A percentile compares a stretch with the other conserved stretches of the same genome.
These are phyloP conservation scores for Drosophila busckii DNA, from an alignment of 1,140 invertebrate species.

Conservation along the genomic window DNA sequence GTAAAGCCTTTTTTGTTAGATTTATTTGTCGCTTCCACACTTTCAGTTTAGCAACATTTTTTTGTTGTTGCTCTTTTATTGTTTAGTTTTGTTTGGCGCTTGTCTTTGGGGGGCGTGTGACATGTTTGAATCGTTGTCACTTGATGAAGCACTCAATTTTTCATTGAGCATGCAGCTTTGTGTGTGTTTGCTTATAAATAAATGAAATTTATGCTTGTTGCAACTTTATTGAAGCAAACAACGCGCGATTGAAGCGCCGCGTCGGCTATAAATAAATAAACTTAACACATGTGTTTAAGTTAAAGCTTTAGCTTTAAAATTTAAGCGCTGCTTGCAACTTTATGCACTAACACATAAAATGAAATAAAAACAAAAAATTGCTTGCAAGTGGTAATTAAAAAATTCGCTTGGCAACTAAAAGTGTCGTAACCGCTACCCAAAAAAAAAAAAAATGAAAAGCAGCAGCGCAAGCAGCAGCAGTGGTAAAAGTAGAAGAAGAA, in stretches of 20 bases:
- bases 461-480: too few relatives aligned
- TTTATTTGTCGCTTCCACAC: constrained; percentile 65
- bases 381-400: constrained; percentile 43
- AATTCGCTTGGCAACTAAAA: constrained; percentile 44
- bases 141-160: constrained; percentile 33
- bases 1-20: constrained; percentile 71
- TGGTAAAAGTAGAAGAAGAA: neutral
- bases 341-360: neutral
- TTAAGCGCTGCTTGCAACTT: neutral
- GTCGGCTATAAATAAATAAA: too few relatives aligned
- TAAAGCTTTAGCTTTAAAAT: neutral
- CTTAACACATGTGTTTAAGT: too few relatives aligned
- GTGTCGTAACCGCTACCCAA: constrained; percentile 24
- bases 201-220: constrained; percentile 37
- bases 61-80: constrained; percentile 7
- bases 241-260: too few relatives aligned
- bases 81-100: constrained; percentile 7
- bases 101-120: constrained; percentile 4
- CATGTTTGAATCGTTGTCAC: constrained; percentile 37
- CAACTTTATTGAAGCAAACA: constrained; percentile 1
- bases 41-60: constrained; percentile 63
- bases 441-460: constrained; percentile 7
- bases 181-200: constrained; percentile 34
- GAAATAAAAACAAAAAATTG: constrained; percentile 21
- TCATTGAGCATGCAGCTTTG: constrained; percentile 16